Percentiles rank a stretch among this genome's conserved stretches.
phyloP scores from a whole-genome alignment of 2,888 invertebrate genomes.

The Oasisia sp. region DNA sequence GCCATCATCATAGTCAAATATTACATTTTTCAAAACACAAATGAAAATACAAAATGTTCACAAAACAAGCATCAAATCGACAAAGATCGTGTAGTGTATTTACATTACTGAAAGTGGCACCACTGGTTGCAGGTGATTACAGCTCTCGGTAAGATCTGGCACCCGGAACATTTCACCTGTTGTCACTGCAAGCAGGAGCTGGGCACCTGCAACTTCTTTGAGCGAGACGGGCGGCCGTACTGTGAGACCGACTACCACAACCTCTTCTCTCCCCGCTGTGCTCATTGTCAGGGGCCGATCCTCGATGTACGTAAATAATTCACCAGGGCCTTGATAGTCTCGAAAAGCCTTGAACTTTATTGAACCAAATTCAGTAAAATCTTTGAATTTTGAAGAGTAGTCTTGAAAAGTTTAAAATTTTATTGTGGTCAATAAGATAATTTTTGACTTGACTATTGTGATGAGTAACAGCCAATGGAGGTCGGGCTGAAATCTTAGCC shows the following conservation, averaged over 20 bases:
- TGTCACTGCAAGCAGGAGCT: slow-evolving; percentile 96
- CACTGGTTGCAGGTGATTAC: slow-evolving; percentile 79
- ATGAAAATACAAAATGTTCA: background rate
- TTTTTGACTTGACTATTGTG: no score
- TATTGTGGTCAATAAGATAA: no score
- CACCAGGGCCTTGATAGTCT: no score
- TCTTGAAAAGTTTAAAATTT: no score
- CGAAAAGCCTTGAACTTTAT: no score
- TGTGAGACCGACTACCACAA: slow-evolving; percentile 99
- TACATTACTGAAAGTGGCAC: background rate
- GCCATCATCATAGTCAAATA: no score
- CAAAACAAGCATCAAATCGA: background rate
- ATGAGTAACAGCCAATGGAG: no score
- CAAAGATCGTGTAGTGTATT: background rate
- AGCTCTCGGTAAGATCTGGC: slow-evolving; percentile 98
- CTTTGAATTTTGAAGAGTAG: no score
- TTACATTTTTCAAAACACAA: no score
- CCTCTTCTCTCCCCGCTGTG: slow-evolving; percentile 97
- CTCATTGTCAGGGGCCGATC: slow-evolving; percentile 98
- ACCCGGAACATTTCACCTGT: slow-evolving; percentile 98
- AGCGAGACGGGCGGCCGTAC: slow-evolving; percentile 94
- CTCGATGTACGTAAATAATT: slow-evolving; percentile 82
- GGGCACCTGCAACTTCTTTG: slow-evolving; percentile 98
- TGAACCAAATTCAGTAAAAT: no score
- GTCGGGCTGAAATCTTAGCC: no score